Conservation (phyloP, 37 sponge, comb jelly and placozoan species). For the Axinella damicornis region DNA sequence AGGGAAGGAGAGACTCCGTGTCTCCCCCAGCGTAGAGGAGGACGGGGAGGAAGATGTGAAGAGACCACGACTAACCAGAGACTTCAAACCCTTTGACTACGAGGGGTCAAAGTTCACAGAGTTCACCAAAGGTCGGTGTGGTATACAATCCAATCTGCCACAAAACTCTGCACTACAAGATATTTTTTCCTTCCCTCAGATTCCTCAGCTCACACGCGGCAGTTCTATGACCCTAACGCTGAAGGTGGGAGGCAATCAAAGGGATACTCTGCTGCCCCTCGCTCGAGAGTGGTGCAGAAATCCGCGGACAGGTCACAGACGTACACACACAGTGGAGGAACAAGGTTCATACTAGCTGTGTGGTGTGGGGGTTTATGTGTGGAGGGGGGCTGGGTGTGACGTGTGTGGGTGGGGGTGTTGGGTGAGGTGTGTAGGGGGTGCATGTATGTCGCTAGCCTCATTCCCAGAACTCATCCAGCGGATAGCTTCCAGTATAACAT, state of each 20-base stretch:
- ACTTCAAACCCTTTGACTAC: slow-evolving; percentile 41
- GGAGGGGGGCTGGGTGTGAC: no score
- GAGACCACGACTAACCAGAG: neutral
- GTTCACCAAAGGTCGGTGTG: slow-evolving; percentile 4
- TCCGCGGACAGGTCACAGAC: slow-evolving; percentile 39
- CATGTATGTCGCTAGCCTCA: no score
- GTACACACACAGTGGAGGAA: neutral
- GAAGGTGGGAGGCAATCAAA: neutral
- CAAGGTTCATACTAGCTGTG: no score
- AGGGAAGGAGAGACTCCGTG: neutral
- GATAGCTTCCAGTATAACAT: no score
- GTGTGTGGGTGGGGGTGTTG: no score
- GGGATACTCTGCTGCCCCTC: neutral
- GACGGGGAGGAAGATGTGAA: neutral
- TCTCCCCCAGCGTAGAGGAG: neutral
- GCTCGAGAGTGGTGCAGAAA: slow-evolving; percentile 42
- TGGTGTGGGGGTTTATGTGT: no score
- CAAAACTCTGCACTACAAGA: no score
- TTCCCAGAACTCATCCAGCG: no score
- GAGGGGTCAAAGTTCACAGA: slow-evolving; percentile 32
- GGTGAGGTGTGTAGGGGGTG: no score
- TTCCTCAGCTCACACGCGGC: neutral
- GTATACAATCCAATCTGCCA: neutral
- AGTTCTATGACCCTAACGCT: neutral
- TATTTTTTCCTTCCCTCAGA: neutral